Evolutionary conservation across 1,140 invertebrate genomes (phyloP), one percentile per base, ranked within the genome.

Genomic region (Lordiphosa mommai): DNA sequence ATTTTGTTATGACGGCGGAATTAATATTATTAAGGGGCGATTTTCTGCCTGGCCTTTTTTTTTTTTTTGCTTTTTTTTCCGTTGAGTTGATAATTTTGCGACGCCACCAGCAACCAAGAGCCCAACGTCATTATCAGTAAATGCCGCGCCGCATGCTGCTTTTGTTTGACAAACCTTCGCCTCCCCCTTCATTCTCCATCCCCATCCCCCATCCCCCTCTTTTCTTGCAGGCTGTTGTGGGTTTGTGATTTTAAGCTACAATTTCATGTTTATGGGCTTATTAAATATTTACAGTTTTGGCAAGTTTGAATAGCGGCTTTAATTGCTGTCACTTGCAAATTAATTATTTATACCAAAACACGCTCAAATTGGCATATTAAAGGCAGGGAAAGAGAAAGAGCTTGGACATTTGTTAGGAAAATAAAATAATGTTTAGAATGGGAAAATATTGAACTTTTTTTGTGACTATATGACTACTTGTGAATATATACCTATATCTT

Each of bases 1-100:
- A 82, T 84, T 82, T 84, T 76, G 77, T 82, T 82, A 82, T 82
- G 76, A 82, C 76, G 76, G 76, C 76, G 72, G 76, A 84, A 82
- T 82, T 82, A 82, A 82, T 82, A 64, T 76, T 82, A 84, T 82
- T 82, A 82, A 82, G 76, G 76, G 77, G 53, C 76, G 77, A 70
- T 70, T 72, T 61, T 38, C 61, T 53, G 66, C 50, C 50, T 55
- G 52, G 58, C 56, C 58, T 56, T 52, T 73, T 56, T 55, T 53
- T 48, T 20, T 41, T 41, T 30, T n/a, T 41, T 36, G 55, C 27
- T 57, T 30, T 30, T 7, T 23, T 33, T 12, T 44, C 52, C 64
- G 53, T 63, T 57, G 57, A 70, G 76, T 82, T 80, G 74, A 67
- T 80, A 71, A 80, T 82, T 82, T 74, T 47, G 71, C 74, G 44